phyloP scores from a whole-genome alignment of 2,113 vertebrate species.

The Hyla sarda region DNA sequence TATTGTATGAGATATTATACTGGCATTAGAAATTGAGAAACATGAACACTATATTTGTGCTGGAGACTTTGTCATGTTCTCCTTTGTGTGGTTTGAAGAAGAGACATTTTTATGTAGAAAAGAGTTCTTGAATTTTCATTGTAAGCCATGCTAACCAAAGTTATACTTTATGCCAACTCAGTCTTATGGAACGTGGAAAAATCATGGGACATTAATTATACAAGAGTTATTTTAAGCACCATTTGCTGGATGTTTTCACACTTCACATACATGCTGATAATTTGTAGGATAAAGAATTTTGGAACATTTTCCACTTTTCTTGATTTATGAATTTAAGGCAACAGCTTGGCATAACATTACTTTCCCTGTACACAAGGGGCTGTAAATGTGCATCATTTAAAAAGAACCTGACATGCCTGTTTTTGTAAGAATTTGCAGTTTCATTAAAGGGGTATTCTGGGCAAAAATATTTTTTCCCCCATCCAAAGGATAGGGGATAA shows the following conservation, averaged over 20 bases:
- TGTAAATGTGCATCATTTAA: too few species aligned
- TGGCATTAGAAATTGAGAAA: slow-evolving; percentile 13
- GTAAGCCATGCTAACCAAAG: slow-evolving; percentile 24
- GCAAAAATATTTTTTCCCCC: too few species aligned
- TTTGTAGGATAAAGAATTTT: not conserved
- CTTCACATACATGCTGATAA: not conserved
- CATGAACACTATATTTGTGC: not conserved
- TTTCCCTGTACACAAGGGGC: not conserved
- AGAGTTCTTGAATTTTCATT: not conserved
- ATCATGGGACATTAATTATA: not conserved
- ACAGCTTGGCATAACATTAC: not conserved
- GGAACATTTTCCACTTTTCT: not conserved
- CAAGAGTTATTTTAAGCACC: not conserved
- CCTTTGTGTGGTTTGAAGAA: slow-evolving; percentile 12
- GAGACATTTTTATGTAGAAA: slow-evolving; percentile 31
- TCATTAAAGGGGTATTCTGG: too few species aligned
- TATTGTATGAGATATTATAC: not conserved
- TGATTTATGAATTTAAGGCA: not conserved
- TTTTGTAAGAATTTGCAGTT: not conserved
- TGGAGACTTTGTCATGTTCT: not conserved
- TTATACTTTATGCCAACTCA: slow-evolving; percentile 10
- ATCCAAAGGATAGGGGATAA: too few species aligned
- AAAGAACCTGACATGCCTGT: not conserved
- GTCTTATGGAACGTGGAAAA: not conserved
- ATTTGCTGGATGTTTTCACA: not conserved